These are phyloP conservation scores for Didymodactylos carnosus DNA, from an alignment of 2,888 invertebrate species.

Conservation along the genomic window DNA sequence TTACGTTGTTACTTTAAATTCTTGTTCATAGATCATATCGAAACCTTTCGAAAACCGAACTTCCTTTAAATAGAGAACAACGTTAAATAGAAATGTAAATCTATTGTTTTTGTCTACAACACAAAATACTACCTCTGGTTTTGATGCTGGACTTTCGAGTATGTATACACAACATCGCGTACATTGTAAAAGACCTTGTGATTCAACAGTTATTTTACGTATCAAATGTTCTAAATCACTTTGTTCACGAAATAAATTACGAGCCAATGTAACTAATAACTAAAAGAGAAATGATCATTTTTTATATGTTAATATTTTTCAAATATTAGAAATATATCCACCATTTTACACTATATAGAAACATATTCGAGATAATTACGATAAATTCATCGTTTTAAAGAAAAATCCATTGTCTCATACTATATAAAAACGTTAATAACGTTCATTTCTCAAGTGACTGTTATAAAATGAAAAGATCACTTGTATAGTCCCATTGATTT, in stretches of 20 bases:
- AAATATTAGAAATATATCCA: too few species aligned
- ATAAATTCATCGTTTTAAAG: too few species aligned
- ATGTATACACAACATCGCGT: conserved; percentile 70
- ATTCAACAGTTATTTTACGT: conserved; percentile 89
- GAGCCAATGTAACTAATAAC: conserved; percentile 68
- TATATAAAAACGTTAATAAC: too few species aligned
- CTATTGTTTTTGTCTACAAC: background rate
- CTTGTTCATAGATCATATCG: background rate
- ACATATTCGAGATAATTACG: too few species aligned
- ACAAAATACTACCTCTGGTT: background rate
- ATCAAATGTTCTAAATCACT: conserved; percentile 79
- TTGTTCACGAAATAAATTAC: conserved; percentile 84
- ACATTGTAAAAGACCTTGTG: conserved; percentile 69
- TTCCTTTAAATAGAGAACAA: background rate
- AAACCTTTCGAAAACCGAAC: conserved; percentile 19
- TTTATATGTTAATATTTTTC: too few species aligned
- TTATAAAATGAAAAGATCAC: too few species aligned
- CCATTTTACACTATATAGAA: too few species aligned
- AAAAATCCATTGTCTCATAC: too few species aligned
- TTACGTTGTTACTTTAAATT: background rate
- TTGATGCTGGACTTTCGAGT: conserved; percentile 23
- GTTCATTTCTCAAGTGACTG: too few species aligned
- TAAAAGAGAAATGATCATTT: too few species aligned
- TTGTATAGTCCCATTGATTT: too few species aligned
- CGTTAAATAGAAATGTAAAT: background rate